Conservation (phyloP, 2,113 vertebrate genomes). For the Salvelinus namaycush region DNA sequence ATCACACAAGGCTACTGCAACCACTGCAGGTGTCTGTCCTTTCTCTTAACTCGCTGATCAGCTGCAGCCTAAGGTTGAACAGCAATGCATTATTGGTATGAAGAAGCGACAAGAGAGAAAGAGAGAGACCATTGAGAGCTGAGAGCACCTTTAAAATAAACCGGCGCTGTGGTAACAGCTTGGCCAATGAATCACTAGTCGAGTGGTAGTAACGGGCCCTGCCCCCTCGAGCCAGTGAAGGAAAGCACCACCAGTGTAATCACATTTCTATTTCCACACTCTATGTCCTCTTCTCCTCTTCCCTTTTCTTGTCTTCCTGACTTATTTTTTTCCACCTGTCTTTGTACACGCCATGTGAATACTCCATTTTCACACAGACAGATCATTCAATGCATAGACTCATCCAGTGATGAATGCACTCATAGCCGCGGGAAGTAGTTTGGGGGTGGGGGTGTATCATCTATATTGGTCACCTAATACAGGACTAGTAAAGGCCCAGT, state of each 20-base stretch:
- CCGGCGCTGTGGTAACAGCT: constrained; percentile 33
- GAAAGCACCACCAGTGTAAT: constrained; percentile 30
- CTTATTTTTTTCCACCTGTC: not conserved
- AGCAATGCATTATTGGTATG: not conserved
- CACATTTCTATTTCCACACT: not conserved
- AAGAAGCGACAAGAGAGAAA: no score
- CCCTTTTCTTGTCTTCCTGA: not conserved
- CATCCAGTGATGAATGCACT: no score
- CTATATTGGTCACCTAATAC: no score
- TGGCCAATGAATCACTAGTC: constrained; percentile 24
- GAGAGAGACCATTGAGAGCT: constrained; percentile 23
- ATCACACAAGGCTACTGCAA: not conserved
- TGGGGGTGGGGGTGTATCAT: no score
- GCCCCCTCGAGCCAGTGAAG: constrained; percentile 42
- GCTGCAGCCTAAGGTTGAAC: not conserved
- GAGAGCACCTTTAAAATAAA: constrained; percentile 46
- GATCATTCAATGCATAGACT: no score
- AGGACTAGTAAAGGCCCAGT: no score
- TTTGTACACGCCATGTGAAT: not conserved
- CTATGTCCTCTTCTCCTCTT: constrained; percentile 35
- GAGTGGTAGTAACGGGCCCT: constrained; percentile 57
- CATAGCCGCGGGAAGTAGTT: no score
- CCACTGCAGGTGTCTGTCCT: not conserved
- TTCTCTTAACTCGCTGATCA: not conserved
- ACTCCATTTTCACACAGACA: not conserved